Percentiles rank a stretch among this genome's conserved stretches.
Conservation (phyloP, 2,113 vertebrate species). For the Rutilus rutilus region DNA sequence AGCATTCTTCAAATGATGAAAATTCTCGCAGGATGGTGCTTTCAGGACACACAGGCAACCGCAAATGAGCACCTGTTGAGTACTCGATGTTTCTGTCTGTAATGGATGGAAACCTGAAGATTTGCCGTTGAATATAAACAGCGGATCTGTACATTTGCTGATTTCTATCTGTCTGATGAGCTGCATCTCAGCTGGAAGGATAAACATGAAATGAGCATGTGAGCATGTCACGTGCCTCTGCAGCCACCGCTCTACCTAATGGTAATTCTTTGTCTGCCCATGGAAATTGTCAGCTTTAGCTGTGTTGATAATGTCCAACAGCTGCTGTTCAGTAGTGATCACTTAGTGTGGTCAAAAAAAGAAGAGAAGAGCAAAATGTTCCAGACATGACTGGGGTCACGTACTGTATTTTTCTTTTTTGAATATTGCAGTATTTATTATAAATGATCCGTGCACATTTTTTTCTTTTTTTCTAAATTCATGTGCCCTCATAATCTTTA, state of each 20-base stretch:
- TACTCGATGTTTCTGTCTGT: constrained; percentile 25
- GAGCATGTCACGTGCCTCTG: not conserved
- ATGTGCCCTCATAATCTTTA: too few species aligned
- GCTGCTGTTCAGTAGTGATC: not conserved
- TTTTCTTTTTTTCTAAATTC: too few species aligned
- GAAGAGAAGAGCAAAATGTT: not conserved
- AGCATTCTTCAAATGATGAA: constrained; percentile 51
- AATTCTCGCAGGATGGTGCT: constrained; percentile 18
- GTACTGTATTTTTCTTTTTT: not conserved
- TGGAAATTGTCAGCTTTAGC: constrained; percentile 17
- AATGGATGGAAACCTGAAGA: constrained; percentile 49
- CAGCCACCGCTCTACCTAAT: not conserved
- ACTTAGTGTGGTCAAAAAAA: not conserved
- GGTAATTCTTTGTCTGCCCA: constrained; percentile 23
- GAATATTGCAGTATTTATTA: too few species aligned
- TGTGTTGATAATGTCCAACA: not conserved
- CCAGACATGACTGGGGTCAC: not conserved
- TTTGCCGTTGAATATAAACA: constrained; percentile 35
- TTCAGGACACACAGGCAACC: constrained; percentile 38
- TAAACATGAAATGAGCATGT: constrained; percentile 6
- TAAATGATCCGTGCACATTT: too few species aligned
- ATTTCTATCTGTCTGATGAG: constrained; percentile 56
- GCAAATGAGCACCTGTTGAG: constrained; percentile 46
- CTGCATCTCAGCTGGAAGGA: constrained; percentile 31
- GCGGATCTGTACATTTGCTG: constrained; percentile 44